Evolutionary conservation across 2,888 invertebrate genomes (phyloP), one percentile per base, ranked within the genome.

Genomic region (Leptinotarsa juncta): DNA sequence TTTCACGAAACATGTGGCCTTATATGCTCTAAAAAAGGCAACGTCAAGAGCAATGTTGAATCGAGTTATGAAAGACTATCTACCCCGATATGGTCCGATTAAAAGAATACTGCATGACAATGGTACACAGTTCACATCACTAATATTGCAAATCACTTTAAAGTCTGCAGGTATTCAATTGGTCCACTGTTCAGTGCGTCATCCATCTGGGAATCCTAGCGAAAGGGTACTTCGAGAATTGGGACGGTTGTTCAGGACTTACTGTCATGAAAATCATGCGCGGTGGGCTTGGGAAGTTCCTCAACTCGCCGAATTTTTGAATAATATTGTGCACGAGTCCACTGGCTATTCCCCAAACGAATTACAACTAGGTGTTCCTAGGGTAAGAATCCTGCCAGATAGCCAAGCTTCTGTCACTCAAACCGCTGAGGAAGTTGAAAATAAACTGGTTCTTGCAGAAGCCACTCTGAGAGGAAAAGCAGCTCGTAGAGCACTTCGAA

Each of bases 11-110:
- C 32, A 48, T 50, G 72, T 72, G 3, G 26, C 49, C 15, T 48
- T 72, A 55, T 72, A 72, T 48, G 62, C 73, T 5, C 42, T 42
- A 15, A 48, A 65, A 49, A 62, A 70, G 10, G 73, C 50, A 3
- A 60, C 60, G 1, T 23, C 62, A 10, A 18, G 23, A 18, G 62
- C 62, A 7, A 16, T 23, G 18, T 23, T 23, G 23, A 62, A 62
- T 23, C 23, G 62, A 23, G 23, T 62, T 20, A 62, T 32, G 62
- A 16, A 26, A 15, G 62, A 62, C 15, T 62, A 62, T 26, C 32
- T 62, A 16, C 23, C 62, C 23, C 10, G 23, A 15, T 20, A 62
- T 23, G 62, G 62, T 16, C 16, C 32, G 5, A 16, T 32, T 20
- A 23, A 23, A 15, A n/a, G n/a, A 14, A 15, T 62, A 16, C 23